Conservation (phyloP, 2,797 vertebrate species). For the Pteropus rufus region DNA sequence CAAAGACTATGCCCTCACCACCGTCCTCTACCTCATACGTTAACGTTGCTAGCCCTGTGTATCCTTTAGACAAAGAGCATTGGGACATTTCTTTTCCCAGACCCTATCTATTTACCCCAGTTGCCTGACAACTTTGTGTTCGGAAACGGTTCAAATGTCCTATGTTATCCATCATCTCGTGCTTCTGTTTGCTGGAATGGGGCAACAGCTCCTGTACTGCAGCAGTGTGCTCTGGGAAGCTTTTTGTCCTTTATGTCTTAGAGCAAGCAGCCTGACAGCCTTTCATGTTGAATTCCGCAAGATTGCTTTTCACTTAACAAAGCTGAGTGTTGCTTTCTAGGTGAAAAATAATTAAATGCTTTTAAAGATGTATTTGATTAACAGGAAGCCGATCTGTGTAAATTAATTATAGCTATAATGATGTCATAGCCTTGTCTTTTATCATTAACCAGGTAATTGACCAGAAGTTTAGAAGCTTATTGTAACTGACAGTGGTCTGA, state of each 20-base stretch:
- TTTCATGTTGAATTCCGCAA: slow-evolving; percentile 45
- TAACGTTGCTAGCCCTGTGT: too few relatives aligned
- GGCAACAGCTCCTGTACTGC: not conserved
- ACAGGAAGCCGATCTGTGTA: slow-evolving; percentile 58
- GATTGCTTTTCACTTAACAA: slow-evolving; percentile 44
- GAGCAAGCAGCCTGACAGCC: slow-evolving; percentile 27
- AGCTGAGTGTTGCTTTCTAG: slow-evolving; percentile 58
- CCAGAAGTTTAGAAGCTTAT: slow-evolving; percentile 61
- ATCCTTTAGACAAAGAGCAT: not conserved
- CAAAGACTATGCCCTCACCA: not conserved
- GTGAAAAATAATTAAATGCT: slow-evolving; percentile 56
- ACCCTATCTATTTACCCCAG: not conserved
- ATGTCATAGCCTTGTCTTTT: slow-evolving; percentile 73
- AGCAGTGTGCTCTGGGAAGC: not conserved
- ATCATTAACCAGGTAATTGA: slow-evolving; percentile 67
- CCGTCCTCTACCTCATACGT: not conserved
- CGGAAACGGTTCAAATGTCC: not conserved
- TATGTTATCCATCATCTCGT: not conserved
- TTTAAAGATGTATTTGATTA: slow-evolving; percentile 71
- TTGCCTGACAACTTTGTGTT: slow-evolving; percentile 22
- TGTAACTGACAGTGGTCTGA: slow-evolving; percentile 71
- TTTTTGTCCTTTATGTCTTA: not conserved
- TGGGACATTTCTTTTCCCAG: not conserved
- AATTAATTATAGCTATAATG: slow-evolving; percentile 75
- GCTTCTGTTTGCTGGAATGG: slow-evolving; percentile 13